Base-by-base conservation (phyloP, 1,140 invertebrate genomes). In the Euschistus heros region DNA sequence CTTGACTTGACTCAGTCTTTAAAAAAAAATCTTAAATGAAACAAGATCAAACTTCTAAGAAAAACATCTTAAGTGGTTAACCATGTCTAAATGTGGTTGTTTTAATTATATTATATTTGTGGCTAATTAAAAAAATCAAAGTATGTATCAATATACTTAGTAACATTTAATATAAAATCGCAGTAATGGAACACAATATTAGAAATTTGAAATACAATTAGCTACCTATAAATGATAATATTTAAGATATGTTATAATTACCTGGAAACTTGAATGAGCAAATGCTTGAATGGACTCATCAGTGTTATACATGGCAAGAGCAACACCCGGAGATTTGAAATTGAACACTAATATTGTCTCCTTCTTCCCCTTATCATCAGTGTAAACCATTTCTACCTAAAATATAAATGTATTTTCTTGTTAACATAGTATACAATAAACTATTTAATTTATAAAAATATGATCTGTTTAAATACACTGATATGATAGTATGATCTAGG, bases 301-400 rank as follows among this genome's bases (percentile, higher is more conserved):
- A 0, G 86, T 90, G 73, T 94, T 94, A 78, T 94, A 94, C 90
- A 92, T 94, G 65, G 82, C 88, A 75, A 93, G 77, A 1, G 82
- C 82, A 1, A 94, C 88, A 66, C 92, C 92, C 26, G 83, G 80
- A 1, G 79, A 75, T 75, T 88, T 87, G 59, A 72, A 73, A 57
- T 73, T 67, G 64, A 68, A 73, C 2, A 73, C 70, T 37, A 64
- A 67, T 13, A 68, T 54, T 42, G 57, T 81, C 64, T 81, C 70
- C 10, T 79, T 76, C 30, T 78, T 72, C 2, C 84, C 85, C 67
- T 83, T 80, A 67, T 76, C 74, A 22, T 76, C 74, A 7, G 86
- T 87, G 72, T 80, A 87, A 0, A 88, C 80, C 59, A 89, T 47
- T 72, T 88, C 85, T 18, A 87, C 80, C 83, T 85, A 70, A 65